Conservation (phyloP, 2,888 invertebrate genomes). For the Mythimna ferrago region DNA sequence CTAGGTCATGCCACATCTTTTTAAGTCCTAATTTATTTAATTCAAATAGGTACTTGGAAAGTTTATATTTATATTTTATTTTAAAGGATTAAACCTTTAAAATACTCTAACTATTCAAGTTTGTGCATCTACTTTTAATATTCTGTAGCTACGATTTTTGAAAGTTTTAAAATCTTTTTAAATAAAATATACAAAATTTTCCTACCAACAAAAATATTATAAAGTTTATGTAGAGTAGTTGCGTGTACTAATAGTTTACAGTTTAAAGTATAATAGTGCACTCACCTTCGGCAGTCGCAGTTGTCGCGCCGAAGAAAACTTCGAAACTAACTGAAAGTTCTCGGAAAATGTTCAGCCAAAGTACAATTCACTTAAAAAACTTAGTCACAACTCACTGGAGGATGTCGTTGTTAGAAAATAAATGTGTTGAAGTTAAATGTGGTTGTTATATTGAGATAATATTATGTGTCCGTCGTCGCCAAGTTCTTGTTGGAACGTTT, state of each 20-base stretch:
- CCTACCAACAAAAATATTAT: not conserved
- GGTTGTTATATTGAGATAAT: conserved; percentile 42
- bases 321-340: conserved; percentile 78
- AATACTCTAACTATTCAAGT: not conserved
- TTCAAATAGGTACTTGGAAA: too few species aligned
- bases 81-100: not conserved
- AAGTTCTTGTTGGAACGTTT: conserved; percentile 83
- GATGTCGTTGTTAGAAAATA: conserved; percentile 65
- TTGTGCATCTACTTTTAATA: not conserved
- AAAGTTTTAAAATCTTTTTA: not conserved
- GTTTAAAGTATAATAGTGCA: conserved; percentile 47
- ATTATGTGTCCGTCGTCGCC: conserved; percentile 69
- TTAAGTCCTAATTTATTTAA: not conserved
- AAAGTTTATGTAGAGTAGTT: not conserved
- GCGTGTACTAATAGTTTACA: conserved; percentile 34
- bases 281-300: conserved; percentile 65
- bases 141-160: not conserved
- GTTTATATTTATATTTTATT: not conserved
- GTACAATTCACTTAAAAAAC: conserved; percentile 73
- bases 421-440: conserved; percentile 61
- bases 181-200: not conserved
- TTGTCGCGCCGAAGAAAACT: conserved; percentile 75
- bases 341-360: conserved; percentile 66
- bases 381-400: conserved; percentile 75
- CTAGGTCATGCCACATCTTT: not conserved